Evolutionary conservation across 2,888 invertebrate species (phyloP).

Genomic region (Mimachlamys varia): DNA sequence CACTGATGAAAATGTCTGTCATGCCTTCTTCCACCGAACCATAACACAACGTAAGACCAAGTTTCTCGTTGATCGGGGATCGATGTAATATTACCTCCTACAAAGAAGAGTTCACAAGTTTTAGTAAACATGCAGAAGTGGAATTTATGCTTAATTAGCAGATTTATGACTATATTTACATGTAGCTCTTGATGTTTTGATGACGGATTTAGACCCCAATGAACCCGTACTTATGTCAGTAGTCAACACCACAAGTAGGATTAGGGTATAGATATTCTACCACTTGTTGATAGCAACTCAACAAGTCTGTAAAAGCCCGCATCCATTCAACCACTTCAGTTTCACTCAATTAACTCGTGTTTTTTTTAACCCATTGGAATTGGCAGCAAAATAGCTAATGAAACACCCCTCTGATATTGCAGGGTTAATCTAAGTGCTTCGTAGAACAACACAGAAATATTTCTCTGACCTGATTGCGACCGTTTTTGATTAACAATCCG

Average conservation of each 20-base stretch:
- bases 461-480: too few species aligned
- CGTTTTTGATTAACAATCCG: neutral
- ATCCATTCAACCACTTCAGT: slow-evolving; percentile 10
- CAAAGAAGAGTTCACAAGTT: slow-evolving; percentile 53
- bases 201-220: neutral
- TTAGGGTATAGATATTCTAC: neutral
- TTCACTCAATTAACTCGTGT: neutral
- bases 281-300: slow-evolving; percentile 7
- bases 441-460: too few species aligned
- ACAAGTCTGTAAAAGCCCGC: neutral
- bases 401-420: neutral
- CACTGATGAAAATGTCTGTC: slow-evolving; percentile 88
- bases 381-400: neutral
- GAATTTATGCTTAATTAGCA: neutral
- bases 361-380: neutral
- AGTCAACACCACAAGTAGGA: neutral
- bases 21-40: slow-evolving; percentile 85
- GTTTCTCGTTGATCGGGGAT: slow-evolving; percentile 84
- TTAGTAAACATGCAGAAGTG: neutral
- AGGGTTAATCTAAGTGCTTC: too few species aligned
- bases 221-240: neutral
- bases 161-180: neutral
- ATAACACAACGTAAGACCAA: slow-evolving; percentile 88
- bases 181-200: neutral
- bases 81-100: slow-evolving; percentile 87